Evolutionary conservation across 2,888 invertebrate genomes (phyloP).

Genomic region (Drosophila falleni): DNA sequence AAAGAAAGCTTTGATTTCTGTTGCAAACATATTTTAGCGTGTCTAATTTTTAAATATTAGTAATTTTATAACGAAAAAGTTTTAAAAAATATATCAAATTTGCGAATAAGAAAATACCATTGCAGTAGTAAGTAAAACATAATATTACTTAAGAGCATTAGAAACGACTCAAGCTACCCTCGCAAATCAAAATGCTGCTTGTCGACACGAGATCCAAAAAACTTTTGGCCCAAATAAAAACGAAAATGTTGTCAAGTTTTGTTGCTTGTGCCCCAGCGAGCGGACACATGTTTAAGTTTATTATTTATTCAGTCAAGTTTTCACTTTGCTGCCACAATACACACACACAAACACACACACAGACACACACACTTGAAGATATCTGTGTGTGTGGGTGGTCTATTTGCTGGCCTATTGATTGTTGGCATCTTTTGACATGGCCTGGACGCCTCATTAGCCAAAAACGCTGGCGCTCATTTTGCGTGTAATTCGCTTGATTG

Average conservation of each 20-base stretch:
- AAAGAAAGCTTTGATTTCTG: no score
- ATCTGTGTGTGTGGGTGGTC: constrained; percentile 18
- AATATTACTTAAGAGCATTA: neutral
- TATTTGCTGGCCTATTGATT: constrained; percentile 48
- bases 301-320: constrained; percentile 76
- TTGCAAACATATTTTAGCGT: no score
- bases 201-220: constrained; percentile 37
- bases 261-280: constrained; percentile 22
- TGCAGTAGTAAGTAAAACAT: neutral
- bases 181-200: constrained; percentile 56
- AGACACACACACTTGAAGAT: neutral
- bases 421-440: constrained; percentile 37
- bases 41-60: no score
- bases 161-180: neutral
- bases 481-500: constrained; percentile 65
- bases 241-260: constrained; percentile 60
- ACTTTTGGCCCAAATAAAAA: constrained; percentile 43
- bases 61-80: neutral
- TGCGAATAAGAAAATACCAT: neutral
- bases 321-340: constrained; percentile 57
- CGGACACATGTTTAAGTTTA: constrained; percentile 63
- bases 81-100: neutral
- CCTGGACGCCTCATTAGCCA: constrained; percentile 57
- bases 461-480: constrained; percentile 46
- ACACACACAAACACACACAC: constrained; percentile 3